These are phyloP conservation scores for Aratinga solstitialis DNA, from an alignment of 2,797 vertebrate species.

Conservation along the genomic window DNA sequence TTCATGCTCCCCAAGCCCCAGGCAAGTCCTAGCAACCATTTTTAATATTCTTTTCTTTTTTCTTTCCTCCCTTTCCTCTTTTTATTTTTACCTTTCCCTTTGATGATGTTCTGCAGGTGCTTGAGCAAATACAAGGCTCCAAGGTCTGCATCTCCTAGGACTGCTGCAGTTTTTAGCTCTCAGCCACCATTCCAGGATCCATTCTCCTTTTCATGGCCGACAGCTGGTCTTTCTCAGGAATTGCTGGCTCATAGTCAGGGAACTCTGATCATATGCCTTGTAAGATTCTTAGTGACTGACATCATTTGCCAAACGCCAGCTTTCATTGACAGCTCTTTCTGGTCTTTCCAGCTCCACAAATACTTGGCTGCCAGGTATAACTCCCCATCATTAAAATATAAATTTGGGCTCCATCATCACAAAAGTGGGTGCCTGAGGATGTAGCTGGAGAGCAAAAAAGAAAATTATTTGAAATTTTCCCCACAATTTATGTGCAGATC, in stretches of 20 bases:
- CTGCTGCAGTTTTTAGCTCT: conserved; percentile 34
- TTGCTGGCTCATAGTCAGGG: conserved; percentile 28
- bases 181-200: conserved; percentile 9
- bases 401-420: neutral
- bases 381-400: neutral
- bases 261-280: conserved; percentile 52
- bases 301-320: conserved; percentile 49
- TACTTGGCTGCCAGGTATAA: neutral
- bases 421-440: neutral
- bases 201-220: conserved; percentile 38
- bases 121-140: conserved; percentile 16
- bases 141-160: neutral
- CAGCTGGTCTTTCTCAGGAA: conserved; percentile 64
- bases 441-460: neutral
- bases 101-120: conserved; percentile 47
- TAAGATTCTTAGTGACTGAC: conserved; percentile 48
- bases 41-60: neutral
- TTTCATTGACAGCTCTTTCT: conserved; percentile 31
- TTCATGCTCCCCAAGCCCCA: conserved; percentile 29
- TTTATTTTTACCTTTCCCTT: neutral
- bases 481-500: neutral
- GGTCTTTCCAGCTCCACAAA: neutral
- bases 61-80: neutral
- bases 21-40: conserved; percentile 50
- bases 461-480: neutral